These are phyloP conservation scores for Chelonus formosanus DNA, from an alignment of 2,888 invertebrate genomes.

Conservation along the genomic window DNA sequence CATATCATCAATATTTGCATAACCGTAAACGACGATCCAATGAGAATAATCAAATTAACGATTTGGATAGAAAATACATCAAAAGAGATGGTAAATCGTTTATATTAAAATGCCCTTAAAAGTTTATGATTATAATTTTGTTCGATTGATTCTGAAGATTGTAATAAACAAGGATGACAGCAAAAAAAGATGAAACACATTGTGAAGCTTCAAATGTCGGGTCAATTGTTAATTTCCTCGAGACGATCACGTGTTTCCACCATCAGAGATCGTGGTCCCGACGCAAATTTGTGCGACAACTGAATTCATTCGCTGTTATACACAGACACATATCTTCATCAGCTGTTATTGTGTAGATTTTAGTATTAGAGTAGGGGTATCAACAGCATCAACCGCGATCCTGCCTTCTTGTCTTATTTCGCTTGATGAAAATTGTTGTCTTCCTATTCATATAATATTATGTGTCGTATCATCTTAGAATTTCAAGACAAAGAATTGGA, in stretches of 20 bases:
- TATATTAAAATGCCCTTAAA: conserved; percentile 8
- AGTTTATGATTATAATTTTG: background rate
- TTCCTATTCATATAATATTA: conserved; percentile 41
- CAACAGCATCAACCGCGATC: conserved; percentile 1
- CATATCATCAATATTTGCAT: conserved; percentile 40
- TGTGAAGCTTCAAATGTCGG: conserved; percentile 34
- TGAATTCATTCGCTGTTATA: conserved; percentile 2
- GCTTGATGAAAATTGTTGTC: conserved; percentile 48
- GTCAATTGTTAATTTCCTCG: conserved; percentile 50
- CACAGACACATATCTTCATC: background rate
- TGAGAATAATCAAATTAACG: conserved; percentile 52
- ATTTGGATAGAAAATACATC: conserved; percentile 57
- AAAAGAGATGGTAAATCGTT: conserved; percentile 55
- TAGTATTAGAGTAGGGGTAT: background rate
- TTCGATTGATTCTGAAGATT: conserved; percentile 10
- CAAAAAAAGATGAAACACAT: background rate
- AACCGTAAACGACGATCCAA: conserved; percentile 54
- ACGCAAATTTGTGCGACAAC: conserved; percentile 16
- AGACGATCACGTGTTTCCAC: conserved; percentile 27
- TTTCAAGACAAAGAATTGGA: background rate
- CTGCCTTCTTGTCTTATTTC: conserved; percentile 40
- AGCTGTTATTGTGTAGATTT: background rate
- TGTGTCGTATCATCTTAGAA: conserved; percentile 9
- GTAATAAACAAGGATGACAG: background rate
- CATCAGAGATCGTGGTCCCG: conserved; percentile 8